phyloP scores from a whole-genome alignment of 2,797 vertebrate genomes.

The Amblyopsis hoosieri region DNA sequence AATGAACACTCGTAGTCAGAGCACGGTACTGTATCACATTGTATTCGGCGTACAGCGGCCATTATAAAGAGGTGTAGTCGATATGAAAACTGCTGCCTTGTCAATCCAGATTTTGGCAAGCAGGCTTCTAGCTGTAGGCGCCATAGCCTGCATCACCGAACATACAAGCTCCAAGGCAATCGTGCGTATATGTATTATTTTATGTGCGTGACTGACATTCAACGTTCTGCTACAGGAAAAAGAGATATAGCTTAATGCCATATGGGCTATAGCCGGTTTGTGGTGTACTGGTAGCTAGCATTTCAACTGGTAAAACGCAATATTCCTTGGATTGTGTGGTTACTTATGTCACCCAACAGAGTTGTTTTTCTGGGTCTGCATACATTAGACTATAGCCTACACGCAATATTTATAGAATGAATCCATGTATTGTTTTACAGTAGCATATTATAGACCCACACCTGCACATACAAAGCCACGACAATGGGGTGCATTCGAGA shows the following conservation, averaged over 20 bases:
- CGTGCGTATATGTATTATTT: conserved; percentile 24
- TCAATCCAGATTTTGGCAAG: conserved; percentile 26
- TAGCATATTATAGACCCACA: conserved; percentile 33
- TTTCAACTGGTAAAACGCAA: conserved; percentile 7
- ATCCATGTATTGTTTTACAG: neutral
- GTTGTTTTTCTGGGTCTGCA: neutral
- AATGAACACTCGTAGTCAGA: conserved; percentile 3
- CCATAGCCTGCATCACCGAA: neutral
- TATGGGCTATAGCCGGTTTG: conserved; percentile 4
- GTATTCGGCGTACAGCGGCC: conserved; percentile 37
- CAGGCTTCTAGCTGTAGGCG: conserved; percentile 34
- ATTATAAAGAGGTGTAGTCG: conserved; percentile 13
- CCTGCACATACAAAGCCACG: conserved; percentile 1
- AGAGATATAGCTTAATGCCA: conserved; percentile 11
- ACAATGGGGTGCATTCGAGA: conserved; percentile 63
- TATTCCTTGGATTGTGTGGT: neutral
- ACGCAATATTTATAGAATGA: conserved; percentile 1
- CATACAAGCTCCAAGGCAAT: neutral
- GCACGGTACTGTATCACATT: conserved; percentile 22
- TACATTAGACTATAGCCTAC: neutral
- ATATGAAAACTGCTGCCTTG: conserved; percentile 7
- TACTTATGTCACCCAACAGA: neutral
- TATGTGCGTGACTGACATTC: neutral
- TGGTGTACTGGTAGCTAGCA: conserved; percentile 32
- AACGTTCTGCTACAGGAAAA: conserved; percentile 36